Conservation (phyloP, 2,113 vertebrate species). For the Etheostoma cragini region DNA sequence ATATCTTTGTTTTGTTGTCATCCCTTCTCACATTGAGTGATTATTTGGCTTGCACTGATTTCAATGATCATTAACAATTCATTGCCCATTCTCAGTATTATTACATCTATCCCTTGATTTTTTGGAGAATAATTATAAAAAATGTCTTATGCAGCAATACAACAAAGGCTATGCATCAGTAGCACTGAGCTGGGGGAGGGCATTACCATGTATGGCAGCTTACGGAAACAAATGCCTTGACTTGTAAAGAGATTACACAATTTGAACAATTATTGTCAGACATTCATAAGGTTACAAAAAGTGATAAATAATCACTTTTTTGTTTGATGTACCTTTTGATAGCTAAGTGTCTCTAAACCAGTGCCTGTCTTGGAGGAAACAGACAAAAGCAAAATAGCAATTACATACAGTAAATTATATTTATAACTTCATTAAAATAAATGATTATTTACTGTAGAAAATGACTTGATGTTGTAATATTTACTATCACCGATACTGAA, state of each 20-base stretch:
- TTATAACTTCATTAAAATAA: not conserved
- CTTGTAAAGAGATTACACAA: not conserved
- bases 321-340: not conserved
- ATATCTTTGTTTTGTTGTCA: slow-evolving; percentile 25
- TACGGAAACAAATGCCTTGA: slow-evolving; percentile 7
- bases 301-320: slow-evolving; percentile 7
- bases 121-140: not conserved
- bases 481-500: not conserved
- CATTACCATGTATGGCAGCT: not conserved
- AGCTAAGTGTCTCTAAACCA: not conserved
- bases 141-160: not conserved
- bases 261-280: not conserved
- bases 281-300: not conserved
- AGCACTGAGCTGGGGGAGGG: not conserved
- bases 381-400: slow-evolving; percentile 32
- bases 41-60: slow-evolving; percentile 1
- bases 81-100: not conserved
- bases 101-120: not conserved
- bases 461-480: not conserved
- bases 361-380: slow-evolving; percentile 19
- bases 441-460: slow-evolving; percentile 4
- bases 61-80: slow-evolving; percentile 2
- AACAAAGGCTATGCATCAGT: not conserved
- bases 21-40: not conserved
- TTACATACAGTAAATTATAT: slow-evolving; percentile 11